Evolutionary conservation across 2,113 vertebrate species (phyloP).

Genomic region (Chamaetylas fuelleborni): DNA sequence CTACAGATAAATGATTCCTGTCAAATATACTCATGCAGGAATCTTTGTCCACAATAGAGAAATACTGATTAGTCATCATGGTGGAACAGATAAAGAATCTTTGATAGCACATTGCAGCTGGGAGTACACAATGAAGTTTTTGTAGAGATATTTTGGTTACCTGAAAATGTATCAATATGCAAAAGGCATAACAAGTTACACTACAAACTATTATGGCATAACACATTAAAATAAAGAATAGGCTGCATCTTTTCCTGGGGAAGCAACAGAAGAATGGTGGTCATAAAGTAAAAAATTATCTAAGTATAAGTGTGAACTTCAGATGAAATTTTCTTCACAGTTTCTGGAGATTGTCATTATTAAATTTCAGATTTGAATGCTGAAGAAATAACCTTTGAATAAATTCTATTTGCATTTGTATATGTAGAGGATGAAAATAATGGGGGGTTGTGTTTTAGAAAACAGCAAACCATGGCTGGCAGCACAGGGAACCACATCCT

Average conservation of each 20-base stretch:
- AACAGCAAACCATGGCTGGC: background rate
- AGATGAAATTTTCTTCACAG: background rate
- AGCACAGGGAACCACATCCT: background rate
- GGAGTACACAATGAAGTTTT: background rate
- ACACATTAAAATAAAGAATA: background rate
- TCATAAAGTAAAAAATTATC: background rate
- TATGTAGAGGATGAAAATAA: background rate
- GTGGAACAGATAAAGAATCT: background rate
- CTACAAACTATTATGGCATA: background rate
- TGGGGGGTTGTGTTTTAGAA: background rate
- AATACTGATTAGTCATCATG: slow-evolving; percentile 41
- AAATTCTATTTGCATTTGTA: background rate
- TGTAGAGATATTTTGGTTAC: background rate
- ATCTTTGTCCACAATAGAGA: background rate
- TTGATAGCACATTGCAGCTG: background rate
- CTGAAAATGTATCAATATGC: slow-evolving; percentile 9
- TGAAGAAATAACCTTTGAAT: background rate
- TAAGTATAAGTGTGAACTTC: background rate
- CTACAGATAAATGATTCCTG: slow-evolving; percentile 44
- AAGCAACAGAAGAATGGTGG: background rate
- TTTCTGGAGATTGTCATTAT: background rate
- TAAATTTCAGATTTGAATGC: background rate
- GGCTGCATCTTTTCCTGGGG: background rate
- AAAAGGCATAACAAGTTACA: background rate
- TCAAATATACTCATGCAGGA: slow-evolving; percentile 29